Conservation (phyloP, 2,113 vertebrate species). For the human (Homo sapiens) region DNA sequence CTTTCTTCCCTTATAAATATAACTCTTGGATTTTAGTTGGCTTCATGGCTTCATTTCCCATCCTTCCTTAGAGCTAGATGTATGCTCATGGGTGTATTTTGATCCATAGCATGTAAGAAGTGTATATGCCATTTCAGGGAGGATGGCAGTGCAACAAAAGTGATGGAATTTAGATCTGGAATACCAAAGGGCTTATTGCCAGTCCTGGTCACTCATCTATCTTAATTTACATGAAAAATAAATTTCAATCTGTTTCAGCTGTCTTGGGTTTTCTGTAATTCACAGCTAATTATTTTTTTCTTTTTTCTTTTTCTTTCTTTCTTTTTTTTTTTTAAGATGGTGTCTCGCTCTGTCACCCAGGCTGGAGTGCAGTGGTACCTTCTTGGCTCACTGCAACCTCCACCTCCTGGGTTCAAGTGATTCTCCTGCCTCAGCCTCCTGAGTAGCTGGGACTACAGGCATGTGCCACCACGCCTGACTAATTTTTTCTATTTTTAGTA, state of each 20-base stretch:
- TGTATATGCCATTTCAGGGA: background rate
- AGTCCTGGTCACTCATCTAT: background rate
- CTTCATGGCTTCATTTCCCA: background rate
- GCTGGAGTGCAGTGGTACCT: too few species aligned
- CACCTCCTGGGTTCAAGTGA: too few species aligned
- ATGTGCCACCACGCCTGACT: too few species aligned
- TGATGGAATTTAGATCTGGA: background rate
- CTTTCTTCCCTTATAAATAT: background rate
- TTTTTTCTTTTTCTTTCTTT: too few species aligned
- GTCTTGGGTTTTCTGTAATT: background rate
- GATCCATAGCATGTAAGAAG: background rate
- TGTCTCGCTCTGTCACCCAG: too few species aligned
- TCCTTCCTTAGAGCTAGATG: background rate
- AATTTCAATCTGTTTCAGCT: background rate
- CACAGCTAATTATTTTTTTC: background rate
- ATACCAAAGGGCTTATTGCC: background rate
- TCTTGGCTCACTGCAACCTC: too few species aligned
- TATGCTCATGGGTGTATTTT: background rate
- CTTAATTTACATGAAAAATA: conserved; percentile 15
- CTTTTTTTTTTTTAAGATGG: too few species aligned
- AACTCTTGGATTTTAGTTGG: background rate
- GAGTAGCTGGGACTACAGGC: too few species aligned
- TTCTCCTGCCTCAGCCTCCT: too few species aligned
- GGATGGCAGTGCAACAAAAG: background rate
- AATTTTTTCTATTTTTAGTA: too few species aligned